These are phyloP conservation scores for Pentalonia nigronervosa DNA, from an alignment of 1,140 invertebrate species.

Conservation along the genomic window DNA sequence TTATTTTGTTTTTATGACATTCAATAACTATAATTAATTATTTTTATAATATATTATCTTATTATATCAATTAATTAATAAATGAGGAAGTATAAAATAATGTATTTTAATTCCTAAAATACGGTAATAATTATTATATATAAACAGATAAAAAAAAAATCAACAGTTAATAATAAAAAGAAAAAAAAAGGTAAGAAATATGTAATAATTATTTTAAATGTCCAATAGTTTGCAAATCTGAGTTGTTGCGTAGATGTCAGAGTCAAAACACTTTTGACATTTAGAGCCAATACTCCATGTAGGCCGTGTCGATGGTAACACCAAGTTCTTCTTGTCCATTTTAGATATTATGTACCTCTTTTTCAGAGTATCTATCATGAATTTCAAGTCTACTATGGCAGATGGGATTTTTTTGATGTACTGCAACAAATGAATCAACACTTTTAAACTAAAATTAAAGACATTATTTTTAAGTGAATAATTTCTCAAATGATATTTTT, in stretches of 20 bases:
- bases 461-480: not conserved
- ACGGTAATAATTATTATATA: not conserved
- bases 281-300: constrained; percentile 49
- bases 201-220: not conserved
- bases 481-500: not conserved
- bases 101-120: constrained; percentile 13
- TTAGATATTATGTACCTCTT: constrained; percentile 22
- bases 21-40: not conserved
- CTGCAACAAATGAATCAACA: not conserved
- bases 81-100: not conserved
- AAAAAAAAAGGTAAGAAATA: not conserved
- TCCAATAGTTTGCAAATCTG: constrained; percentile 39
- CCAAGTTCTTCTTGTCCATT: constrained; percentile 20
- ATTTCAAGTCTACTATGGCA: not conserved
- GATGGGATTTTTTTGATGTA: constrained; percentile 29
- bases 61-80: not conserved
- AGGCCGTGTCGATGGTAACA: constrained; percentile 13
- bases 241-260: constrained; percentile 29
- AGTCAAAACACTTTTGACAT: constrained; percentile 54
- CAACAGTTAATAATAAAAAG: not conserved
- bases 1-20: not conserved
- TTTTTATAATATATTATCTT: not conserved
- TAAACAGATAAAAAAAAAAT: not conserved
- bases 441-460: not conserved
- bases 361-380: constrained; percentile 30